phyloP scores from a whole-genome alignment of 30 jellyfish, hydroid and myxozoan genomes.

The Aurelia coerulea region DNA sequence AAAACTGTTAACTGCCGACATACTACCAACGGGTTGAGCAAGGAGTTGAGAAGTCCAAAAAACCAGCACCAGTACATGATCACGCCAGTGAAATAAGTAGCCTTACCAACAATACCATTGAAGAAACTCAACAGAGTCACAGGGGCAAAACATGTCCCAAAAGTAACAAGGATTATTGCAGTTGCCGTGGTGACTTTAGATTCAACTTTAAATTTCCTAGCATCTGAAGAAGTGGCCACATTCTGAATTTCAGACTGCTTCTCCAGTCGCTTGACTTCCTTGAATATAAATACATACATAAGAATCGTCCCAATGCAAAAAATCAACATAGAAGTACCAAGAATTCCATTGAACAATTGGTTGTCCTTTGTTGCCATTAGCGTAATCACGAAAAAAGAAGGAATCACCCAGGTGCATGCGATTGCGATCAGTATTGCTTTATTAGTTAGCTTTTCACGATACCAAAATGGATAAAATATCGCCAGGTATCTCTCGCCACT shows the following conservation, averaged over 20 bases:
- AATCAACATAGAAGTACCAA: background rate
- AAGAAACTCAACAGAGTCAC: background rate
- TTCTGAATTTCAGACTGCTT: background rate
- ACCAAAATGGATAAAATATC: background rate
- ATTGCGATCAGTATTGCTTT: background rate
- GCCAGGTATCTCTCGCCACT: background rate
- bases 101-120: background rate
- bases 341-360: background rate
- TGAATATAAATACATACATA: background rate
- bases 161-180: background rate
- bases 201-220: background rate
- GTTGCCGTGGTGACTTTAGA: background rate
- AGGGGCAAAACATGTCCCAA: background rate
- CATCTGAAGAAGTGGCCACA: background rate
- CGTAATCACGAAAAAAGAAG: background rate
- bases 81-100: background rate
- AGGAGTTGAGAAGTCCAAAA: background rate
- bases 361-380: background rate
- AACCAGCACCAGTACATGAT: background rate
- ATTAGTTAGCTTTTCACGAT: background rate
- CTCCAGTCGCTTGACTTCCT: constrained; percentile 6
- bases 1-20: constrained; percentile 1
- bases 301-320: background rate
- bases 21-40: background rate
- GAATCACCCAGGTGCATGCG: background rate